Evolutionary conservation across 2,113 vertebrate species (phyloP), one percentile per base, ranked within the genome.

Genomic region (Pungitius pungitius): DNA sequence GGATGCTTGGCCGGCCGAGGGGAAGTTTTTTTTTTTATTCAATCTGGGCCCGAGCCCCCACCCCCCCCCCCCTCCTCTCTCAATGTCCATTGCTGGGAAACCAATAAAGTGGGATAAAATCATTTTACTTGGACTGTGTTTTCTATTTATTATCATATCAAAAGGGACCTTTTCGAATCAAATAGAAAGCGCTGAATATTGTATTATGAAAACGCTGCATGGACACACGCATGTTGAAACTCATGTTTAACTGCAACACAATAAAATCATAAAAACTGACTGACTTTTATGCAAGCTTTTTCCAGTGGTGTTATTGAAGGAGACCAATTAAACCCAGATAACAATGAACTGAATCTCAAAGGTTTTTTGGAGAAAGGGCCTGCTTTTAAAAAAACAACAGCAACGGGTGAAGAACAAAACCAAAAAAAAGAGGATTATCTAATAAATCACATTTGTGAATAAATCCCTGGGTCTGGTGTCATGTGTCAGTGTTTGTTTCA

Each of bases 1-100:
- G 90, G 92, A 94, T 93, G 91, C 90, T 86, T 88, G 88, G 88
- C 81, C 84, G 83, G 83, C 73, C 71, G 77, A 88, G 86, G 22
- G 83, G 85, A 87, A 89, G 81, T 86, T 90, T 89, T 5, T 22
- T 51, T 22, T 52, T 9, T 54, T 54, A 64, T 87, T 74, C 81
- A 82, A 82, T 86, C 81, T 88, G 73, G 69, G 52, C 83, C n/a
- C n/a, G n/a, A n/a, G n/a, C n/a, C n/a, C n/a, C n/a, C n/a, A 9
- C n/a, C 3, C 39, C 17, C 30, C 26, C 18, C 9, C n/a, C 15
- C 42, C 24, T 35, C 5, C 40, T 6, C 33, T 57, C 58, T 43
- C 14, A 63, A 27, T 27, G 10, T 30, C 3, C 55, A 57, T 77
- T 18, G 47, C 64, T 33, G 26, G 73, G 77, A 61, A 65, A 59